Percentiles rank a stretch among this genome's conserved stretches.
Conservation (phyloP, 2,113 vertebrate genomes). For the Alaudala cheleensis region DNA sequence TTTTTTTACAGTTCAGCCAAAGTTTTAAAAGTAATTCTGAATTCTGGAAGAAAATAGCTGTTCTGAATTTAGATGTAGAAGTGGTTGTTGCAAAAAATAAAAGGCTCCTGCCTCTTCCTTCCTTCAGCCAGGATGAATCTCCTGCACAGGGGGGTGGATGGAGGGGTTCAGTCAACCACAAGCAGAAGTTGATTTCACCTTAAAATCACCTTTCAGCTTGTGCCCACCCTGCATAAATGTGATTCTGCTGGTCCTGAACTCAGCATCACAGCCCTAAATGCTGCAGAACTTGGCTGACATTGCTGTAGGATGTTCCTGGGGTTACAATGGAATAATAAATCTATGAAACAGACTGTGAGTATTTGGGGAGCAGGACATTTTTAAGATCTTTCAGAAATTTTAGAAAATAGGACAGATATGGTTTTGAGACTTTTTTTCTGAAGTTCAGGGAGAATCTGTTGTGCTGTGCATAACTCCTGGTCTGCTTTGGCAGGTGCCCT, state of each 20-base stretch:
- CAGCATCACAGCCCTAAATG: neutral
- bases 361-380: neutral
- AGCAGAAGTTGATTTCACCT: neutral
- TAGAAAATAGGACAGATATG: neutral
- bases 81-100: neutral
- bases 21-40: neutral
- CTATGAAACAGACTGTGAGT: neutral
- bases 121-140: neutral
- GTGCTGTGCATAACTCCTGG: neutral
- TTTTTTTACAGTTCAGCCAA: neutral
- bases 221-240: neutral
- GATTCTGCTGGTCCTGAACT: neutral
- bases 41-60: neutral
- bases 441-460: neutral
- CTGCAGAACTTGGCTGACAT: neutral
- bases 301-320: neutral
- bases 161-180: neutral
- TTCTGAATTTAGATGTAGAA: neutral
- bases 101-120: neutral
- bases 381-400: neutral
- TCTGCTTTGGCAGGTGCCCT: slow-evolving; percentile 84
- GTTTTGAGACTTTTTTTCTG: neutral
- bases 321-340: neutral
- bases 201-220: neutral
- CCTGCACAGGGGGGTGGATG: neutral